A percentile compares a stretch with the other conserved stretches of the same genome.
phyloP scores from a whole-genome alignment of 2,797 vertebrate species.

The Capromys pilorides region DNA sequence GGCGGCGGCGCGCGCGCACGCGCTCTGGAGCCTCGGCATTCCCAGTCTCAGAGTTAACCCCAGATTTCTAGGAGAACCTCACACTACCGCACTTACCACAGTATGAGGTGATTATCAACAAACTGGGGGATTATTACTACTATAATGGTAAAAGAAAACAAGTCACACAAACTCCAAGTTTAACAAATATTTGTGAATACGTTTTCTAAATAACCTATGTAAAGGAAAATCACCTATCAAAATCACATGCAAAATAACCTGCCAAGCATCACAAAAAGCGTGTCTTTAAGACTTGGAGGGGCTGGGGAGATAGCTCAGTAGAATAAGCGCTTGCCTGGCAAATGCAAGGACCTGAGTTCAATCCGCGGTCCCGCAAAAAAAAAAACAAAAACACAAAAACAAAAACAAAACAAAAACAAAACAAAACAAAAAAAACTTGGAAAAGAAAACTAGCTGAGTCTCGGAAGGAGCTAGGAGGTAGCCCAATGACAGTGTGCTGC shows the following conservation, averaged over 20 bases:
- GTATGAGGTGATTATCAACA: neutral
- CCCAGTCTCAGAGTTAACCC: conserved; percentile 26
- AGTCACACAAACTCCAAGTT: neutral
- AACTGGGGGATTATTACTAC: conserved; percentile 1
- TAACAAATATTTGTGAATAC: no score
- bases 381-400: no score
- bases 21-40: neutral
- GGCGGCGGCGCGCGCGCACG: no score
- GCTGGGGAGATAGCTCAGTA: no score
- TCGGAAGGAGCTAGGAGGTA: neutral
- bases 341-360: no score
- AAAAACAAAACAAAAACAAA: no score
- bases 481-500: neutral
- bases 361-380: no score
- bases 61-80: neutral
- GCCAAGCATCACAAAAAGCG: conserved; percentile 42
- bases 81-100: neutral
- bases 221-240: conserved; percentile 53
- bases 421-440: no score
- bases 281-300: neutral
- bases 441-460: neutral
- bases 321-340: no score
- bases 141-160: neutral
- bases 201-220: neutral
- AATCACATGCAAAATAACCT: neutral